A percentile compares a stretch with the other conserved stretches of the same genome.
Evolutionary conservation across 2,113 vertebrate species (phyloP).

Genomic region (Nothoprocta perdicaria): DNA sequence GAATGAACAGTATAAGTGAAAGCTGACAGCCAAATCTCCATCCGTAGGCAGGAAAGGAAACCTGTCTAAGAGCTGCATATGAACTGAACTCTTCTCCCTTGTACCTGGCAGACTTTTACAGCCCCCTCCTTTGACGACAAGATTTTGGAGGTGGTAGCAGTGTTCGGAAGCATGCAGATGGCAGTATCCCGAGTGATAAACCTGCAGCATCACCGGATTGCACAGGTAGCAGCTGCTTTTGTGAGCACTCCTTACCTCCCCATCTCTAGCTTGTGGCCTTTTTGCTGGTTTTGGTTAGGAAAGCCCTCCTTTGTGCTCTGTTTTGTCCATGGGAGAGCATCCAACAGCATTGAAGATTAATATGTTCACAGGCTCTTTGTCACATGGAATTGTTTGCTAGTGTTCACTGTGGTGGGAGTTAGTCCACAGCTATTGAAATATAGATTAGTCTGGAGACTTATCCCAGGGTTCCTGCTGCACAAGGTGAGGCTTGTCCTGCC

Average conservation of each 20-base stretch:
- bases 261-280: neutral
- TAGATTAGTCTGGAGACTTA: neutral
- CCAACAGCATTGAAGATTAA: neutral
- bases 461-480: fast-evolving
- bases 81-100: neutral
- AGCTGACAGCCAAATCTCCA: neutral
- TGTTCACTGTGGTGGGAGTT: neutral
- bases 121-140: slow-evolving; percentile 97
- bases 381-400: neutral
- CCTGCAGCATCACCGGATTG: slow-evolving; percentile 95
- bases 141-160: slow-evolving; percentile 95
- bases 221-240: slow-evolving; percentile 83
- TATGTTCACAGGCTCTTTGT: neutral
- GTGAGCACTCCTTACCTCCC: neutral
- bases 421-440: neutral
- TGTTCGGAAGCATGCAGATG: slow-evolving; percentile 99
- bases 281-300: neutral
- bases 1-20: neutral
- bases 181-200: slow-evolving; percentile 96
- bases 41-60: neutral
- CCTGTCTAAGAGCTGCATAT: neutral
- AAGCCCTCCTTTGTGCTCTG: neutral
- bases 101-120: slow-evolving; percentile 86
- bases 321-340: neutral
- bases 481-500: neutral